phyloP scores from a whole-genome alignment of 2,888 invertebrate species.

The Tipula vernalis region DNA sequence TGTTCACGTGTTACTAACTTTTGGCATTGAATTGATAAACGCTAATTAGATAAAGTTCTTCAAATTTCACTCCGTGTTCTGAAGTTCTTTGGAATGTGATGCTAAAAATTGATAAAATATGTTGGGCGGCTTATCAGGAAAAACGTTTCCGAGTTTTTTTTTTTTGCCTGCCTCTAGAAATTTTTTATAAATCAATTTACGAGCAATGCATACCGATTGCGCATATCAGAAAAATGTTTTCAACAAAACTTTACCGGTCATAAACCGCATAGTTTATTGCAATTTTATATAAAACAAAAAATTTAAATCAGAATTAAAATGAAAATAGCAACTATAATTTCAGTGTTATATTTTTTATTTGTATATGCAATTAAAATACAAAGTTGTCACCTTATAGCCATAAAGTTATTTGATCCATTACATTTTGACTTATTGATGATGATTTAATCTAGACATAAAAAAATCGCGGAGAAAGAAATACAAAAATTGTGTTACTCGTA shows the following conservation, averaged over 20 bases:
- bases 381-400: not conserved
- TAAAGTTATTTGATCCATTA: not conserved
- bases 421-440: not conserved
- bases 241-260: not conserved
- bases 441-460: not conserved
- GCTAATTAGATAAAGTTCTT: not conserved
- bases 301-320: not conserved
- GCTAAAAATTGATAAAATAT: not conserved
- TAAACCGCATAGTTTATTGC: not conserved
- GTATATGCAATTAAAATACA: not conserved
- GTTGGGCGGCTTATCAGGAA: not conserved
- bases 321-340: not conserved
- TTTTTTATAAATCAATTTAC: not conserved
- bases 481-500: not conserved
- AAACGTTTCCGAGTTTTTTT: not conserved
- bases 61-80: not conserved
- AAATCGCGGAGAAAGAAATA: not conserved
- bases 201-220: not conserved
- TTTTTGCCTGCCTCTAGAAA: not conserved
- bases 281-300: not conserved
- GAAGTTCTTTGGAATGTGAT: not conserved
- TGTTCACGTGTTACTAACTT: not conserved
- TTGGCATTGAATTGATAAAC: not conserved
- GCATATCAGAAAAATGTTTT: not conserved
- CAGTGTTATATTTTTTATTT: not conserved